Conservation (phyloP, 2,797 vertebrate species). For the Acrossocheilus wenchowensis region DNA sequence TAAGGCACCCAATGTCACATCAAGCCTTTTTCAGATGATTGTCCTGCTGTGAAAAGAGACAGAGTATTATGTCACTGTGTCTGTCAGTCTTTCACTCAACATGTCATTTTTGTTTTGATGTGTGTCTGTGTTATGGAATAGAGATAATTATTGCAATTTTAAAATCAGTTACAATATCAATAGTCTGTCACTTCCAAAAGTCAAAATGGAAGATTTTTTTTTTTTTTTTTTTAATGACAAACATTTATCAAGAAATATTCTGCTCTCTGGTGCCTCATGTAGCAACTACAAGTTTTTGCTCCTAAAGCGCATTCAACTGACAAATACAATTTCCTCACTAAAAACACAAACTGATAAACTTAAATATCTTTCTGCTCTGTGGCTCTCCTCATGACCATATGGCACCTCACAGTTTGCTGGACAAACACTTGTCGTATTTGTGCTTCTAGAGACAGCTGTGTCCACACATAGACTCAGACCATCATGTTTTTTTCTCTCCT, state of each 20-base stretch:
- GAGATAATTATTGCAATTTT: neutral
- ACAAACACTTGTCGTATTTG: conserved; percentile 55
- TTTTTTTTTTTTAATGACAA: neutral
- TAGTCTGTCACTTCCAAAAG: neutral
- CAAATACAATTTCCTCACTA: conserved; percentile 3
- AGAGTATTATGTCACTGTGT: neutral
- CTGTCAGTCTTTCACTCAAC: neutral
- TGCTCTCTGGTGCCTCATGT: neutral
- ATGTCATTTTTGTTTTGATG: neutral
- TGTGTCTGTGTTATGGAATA: neutral
- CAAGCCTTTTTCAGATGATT: neutral
- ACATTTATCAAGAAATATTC: neutral
- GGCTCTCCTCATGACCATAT: conserved; percentile 38
- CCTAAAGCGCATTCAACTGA: neutral
- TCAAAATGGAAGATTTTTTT: neutral
- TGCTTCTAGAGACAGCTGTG: conserved; percentile 60
- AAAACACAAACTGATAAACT: conserved; percentile 17
- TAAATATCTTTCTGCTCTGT: conserved; percentile 15
- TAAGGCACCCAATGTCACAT: neutral
- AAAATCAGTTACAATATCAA: neutral
- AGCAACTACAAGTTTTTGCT: neutral
- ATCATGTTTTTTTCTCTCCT: conserved; percentile 42
- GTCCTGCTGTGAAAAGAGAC: neutral
- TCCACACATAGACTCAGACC: conserved; percentile 56
- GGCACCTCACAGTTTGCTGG: conserved; percentile 38